A percentile compares a stretch with the other conserved stretches of the same genome.
phyloP scores from a whole-genome alignment of 53 echinoderm and acorn worm genomes.

The Actinopyga echinites region DNA sequence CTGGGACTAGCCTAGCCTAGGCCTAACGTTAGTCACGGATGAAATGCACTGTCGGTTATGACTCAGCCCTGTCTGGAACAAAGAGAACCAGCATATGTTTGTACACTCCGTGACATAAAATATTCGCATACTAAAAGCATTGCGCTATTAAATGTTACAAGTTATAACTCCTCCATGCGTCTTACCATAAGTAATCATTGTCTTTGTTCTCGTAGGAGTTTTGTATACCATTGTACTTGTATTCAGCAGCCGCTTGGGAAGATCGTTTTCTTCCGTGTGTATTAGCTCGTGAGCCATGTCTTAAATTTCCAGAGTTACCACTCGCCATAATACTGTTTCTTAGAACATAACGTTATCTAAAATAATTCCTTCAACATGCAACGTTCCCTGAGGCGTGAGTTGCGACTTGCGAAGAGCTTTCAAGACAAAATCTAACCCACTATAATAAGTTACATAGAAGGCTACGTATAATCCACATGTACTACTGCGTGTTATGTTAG shows the following conservation, averaged over 20 bases:
- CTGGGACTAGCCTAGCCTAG: too few relatives aligned
- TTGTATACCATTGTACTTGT: constrained; percentile 95
- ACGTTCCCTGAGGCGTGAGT: too few relatives aligned
- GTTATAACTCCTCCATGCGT: background rate
- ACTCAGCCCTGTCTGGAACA: background rate
- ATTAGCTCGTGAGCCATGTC: constrained; percentile 47
- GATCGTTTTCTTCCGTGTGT: constrained; percentile 81
- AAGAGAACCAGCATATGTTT: background rate
- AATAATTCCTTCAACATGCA: background rate
- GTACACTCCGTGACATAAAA: background rate
- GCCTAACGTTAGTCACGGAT: too few relatives aligned
- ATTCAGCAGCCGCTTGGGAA: constrained; percentile 74
- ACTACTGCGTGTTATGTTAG: background rate
- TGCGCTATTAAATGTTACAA: too few relatives aligned
- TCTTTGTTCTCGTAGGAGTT: constrained; percentile 99
- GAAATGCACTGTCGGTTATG: background rate
- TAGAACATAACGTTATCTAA: background rate
- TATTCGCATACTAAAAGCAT: background rate
- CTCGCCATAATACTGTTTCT: constrained; percentile 18
- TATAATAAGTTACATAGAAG: background rate
- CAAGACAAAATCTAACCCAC: background rate
- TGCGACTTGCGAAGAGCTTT: background rate
- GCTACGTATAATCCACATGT: background rate
- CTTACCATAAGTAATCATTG: constrained; percentile 98
- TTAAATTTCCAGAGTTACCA: constrained; percentile 33